Evolutionary conservation across 2,888 invertebrate genomes (phyloP), one percentile per base, ranked within the genome.

Genomic region (Tenthredo distinguenda): DNA sequence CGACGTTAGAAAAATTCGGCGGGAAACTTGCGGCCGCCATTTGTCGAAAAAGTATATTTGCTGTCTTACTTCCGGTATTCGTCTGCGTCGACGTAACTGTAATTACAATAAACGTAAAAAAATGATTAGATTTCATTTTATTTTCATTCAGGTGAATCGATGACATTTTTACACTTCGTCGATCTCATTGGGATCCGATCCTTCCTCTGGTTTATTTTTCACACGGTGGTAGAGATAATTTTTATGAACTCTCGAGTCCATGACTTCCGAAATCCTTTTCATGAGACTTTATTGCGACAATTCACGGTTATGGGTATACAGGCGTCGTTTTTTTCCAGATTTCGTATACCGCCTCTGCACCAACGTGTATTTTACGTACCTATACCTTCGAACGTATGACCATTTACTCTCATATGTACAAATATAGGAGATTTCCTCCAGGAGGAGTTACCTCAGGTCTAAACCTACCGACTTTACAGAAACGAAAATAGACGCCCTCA

Each of bases 21-120:
- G 92, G 92, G 89, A 92, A 92, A 89, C 90, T 92, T 89, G 93
- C 92, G 91, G 92, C 91, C 91, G 93, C 92, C 92, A 92, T 92
- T 90, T 89, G 90, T 88, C 90, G 90, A 89, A 90, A 87, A 89
- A 89, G 89, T 88, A 88, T 89, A 85, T 86, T 89, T 86, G 88
- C 88, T 76, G 87, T 88, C 88, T 90, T 89, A 89, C 89, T 90
- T 90, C 90, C 88, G 89, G 87, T 87, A 72, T 87, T 89, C 88
- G 86, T 88, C 88, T 88, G 85, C 86, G 84, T 84, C 86, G 77
- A 87, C 85, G 87, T 86, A 86, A 88, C 92, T 92, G 88, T 21
- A n/a, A 91, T 91, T 34, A 86, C 71, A 86, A 37, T 9, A 12
- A 62, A 81, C 3, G 3, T 37, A 21, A 2, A 81, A 40, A 0